These are phyloP conservation scores for Andrena hattorfiana DNA, from an alignment of 2,888 invertebrate species.

Conservation along the genomic window DNA sequence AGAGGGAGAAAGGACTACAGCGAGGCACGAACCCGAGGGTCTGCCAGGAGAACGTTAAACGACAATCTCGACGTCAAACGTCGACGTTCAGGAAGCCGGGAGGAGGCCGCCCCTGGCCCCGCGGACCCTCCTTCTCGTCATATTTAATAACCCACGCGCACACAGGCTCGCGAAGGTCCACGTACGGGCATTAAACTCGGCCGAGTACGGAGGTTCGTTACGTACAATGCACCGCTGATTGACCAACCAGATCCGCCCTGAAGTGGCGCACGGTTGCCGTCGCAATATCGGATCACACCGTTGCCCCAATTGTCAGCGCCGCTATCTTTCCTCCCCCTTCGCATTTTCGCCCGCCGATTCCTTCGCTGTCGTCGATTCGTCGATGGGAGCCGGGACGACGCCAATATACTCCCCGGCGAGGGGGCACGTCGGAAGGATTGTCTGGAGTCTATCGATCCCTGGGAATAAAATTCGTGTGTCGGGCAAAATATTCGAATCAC, in stretches of 20 bases:
- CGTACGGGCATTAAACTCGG: conserved; percentile 76
- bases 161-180: conserved; percentile 69
- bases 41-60: conserved; percentile 48
- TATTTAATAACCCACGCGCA: conserved; percentile 77
- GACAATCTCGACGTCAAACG: conserved; percentile 56
- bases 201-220: conserved; percentile 78
- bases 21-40: background rate
- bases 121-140: conserved; percentile 61
- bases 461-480: background rate
- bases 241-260: conserved; percentile 80
- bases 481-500: background rate
- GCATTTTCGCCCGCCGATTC: conserved; percentile 62
- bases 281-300: conserved; percentile 73
- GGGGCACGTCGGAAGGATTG: background rate
- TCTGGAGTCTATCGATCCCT: background rate
- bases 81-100: conserved; percentile 64
- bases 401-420: background rate
- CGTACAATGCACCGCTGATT: conserved; percentile 80
- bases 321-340: conserved; percentile 68
- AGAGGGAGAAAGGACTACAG: background rate
- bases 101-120: conserved; percentile 29
- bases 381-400: conserved; percentile 12
- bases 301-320: conserved; percentile 73
- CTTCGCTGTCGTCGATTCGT: conserved; percentile 59
- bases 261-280: conserved; percentile 74